A percentile compares a stretch with the other conserved stretches of the same genome.
These are phyloP conservation scores for Ctenodactylus gundi DNA, from an alignment of 2,113 vertebrate genomes.

Conservation along the genomic window DNA sequence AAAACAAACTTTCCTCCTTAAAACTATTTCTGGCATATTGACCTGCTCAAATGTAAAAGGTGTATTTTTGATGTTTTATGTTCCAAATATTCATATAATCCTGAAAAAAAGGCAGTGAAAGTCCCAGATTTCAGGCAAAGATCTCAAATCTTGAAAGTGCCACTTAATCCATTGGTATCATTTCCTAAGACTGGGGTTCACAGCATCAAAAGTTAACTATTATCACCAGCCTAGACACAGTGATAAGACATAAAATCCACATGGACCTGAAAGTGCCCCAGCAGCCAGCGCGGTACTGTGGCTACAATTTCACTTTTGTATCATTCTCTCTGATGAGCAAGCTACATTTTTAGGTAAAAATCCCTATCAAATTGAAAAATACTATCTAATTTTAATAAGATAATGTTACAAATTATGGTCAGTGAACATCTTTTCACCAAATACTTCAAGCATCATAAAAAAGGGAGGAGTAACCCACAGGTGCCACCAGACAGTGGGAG, in stretches of 20 bases:
- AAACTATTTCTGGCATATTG: conserved; percentile 41
- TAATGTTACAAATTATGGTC: conserved; percentile 86
- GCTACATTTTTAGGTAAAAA: conserved; percentile 80
- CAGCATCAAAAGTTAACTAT: conserved; percentile 60
- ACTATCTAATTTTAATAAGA: conserved; percentile 82
- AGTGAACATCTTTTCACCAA: conserved; percentile 83
- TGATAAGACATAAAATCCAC: conserved; percentile 66
- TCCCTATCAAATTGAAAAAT: conserved; percentile 81
- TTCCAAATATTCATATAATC: conserved; percentile 68
- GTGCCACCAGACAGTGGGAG: too few species aligned
- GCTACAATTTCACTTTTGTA: conserved; percentile 79
- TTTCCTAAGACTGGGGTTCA: conserved; percentile 59
- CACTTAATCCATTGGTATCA: conserved; percentile 71
- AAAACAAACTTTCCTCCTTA: conserved; percentile 72
- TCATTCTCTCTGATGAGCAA: conserved; percentile 77
- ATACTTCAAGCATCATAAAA: conserved; percentile 87
- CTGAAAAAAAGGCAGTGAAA: conserved; percentile 71
- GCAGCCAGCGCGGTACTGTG: conserved; percentile 73
- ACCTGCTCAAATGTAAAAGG: conserved; percentile 68
- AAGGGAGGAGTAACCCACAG: too few species aligned
- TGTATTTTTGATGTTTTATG: conserved; percentile 68
- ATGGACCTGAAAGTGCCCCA: conserved; percentile 72
- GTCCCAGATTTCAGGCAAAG: conserved; percentile 64
- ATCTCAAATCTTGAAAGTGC: conserved; percentile 45
- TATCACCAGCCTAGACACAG: conserved; percentile 51